Evolutionary conservation across 2,888 invertebrate species (phyloP).

Genomic region (Andrena trimmerana): DNA sequence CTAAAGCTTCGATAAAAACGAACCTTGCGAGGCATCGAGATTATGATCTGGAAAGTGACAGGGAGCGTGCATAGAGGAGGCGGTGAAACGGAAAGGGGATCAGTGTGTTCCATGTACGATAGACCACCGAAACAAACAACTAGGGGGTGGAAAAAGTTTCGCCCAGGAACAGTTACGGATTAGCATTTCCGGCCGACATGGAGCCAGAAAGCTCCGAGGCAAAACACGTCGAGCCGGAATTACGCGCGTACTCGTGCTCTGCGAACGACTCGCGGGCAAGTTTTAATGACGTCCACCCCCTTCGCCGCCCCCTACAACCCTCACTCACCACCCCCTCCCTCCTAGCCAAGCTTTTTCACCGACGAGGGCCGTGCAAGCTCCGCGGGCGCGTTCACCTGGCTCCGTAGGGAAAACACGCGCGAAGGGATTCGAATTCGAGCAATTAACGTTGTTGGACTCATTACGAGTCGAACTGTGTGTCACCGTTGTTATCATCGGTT

Average conservation of each 20-base stretch:
- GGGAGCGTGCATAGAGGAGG: neutral
- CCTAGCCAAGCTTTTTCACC: constrained; percentile 10
- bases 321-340: neutral
- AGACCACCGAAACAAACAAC: neutral
- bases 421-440: constrained; percentile 24
- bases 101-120: neutral
- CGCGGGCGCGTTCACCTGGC: constrained; percentile 1
- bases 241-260: neutral
- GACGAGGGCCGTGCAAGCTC: neutral
- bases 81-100: constrained; percentile 8
- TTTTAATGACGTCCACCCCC: constrained; percentile 43
- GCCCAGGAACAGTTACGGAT: constrained; percentile 18
- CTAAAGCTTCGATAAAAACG: too few relatives aligned
- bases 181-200: constrained; percentile 30
- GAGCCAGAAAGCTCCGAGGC: neutral
- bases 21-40: too few relatives aligned
- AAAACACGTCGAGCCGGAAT: constrained; percentile 20
- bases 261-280: constrained; percentile 39
- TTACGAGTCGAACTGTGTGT: constrained; percentile 32
- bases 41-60: too few relatives aligned
- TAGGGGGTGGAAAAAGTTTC: constrained; percentile 8
- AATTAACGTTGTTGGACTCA: constrained; percentile 40
- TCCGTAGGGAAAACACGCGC: constrained; percentile 15
- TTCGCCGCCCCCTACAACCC: neutral
- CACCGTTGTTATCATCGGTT: constrained; percentile 29